Percentiles rank a stretch among this genome's conserved stretches.
Conservation (phyloP, 2,113 vertebrate species). For the Microcebus lehilahytsara region DNA sequence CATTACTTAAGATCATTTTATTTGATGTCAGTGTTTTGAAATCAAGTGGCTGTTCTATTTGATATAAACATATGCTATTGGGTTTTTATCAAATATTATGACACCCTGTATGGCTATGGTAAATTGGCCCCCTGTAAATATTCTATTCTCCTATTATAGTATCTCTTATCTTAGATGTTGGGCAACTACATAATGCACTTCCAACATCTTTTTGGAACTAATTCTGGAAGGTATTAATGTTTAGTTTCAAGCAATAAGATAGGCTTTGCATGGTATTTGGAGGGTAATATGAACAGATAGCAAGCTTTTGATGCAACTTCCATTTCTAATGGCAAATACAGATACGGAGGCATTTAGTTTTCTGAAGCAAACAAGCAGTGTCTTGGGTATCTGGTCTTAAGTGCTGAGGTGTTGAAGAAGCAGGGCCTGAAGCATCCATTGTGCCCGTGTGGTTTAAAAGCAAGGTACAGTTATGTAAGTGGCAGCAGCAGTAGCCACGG, state of each 20-base stretch:
- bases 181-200: neutral
- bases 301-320: neutral
- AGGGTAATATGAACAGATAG: neutral
- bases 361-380: neutral
- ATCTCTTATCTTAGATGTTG: neutral
- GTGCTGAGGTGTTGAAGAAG: neutral
- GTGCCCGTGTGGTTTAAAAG: neutral
- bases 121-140: neutral
- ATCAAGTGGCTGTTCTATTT: neutral
- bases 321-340: neutral
- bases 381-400: neutral
- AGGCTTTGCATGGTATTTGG: neutral
- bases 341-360: neutral
- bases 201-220: neutral
- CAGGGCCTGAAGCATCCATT: neutral
- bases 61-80: neutral
- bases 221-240: neutral
- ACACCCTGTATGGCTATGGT: neutral
- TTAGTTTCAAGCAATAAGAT: neutral
- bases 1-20: neutral
- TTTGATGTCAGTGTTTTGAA: neutral
- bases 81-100: neutral
- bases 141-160: neutral
- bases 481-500: neutral
- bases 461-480: neutral